phyloP scores from a whole-genome alignment of 2,888 invertebrate genomes.

The Teleiodes luculella region DNA sequence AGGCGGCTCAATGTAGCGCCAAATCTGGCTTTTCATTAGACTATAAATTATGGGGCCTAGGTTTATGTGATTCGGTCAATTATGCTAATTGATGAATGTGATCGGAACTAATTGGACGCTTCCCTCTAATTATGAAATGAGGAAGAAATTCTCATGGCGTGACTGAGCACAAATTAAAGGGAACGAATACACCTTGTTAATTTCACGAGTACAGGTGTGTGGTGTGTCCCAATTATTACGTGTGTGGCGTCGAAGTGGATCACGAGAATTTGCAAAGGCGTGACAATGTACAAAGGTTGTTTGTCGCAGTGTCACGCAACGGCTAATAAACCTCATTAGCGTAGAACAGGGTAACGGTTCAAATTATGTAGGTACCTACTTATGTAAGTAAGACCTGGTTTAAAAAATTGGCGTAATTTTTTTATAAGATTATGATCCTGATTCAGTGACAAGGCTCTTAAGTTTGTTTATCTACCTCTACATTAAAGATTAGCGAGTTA shows the following conservation, averaged over 20 bases:
- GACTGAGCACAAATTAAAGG: background rate
- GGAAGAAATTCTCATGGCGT: background rate
- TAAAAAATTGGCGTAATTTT: no score
- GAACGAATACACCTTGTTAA: background rate
- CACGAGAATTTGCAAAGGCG: slow-evolving; percentile 48
- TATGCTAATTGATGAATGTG: background rate
- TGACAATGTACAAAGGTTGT: slow-evolving; percentile 47
- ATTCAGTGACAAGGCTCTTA: no score
- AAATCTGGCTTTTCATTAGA: slow-evolving; percentile 2
- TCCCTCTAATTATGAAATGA: background rate
- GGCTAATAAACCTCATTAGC: slow-evolving; percentile 55
- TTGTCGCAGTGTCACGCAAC: slow-evolving; percentile 39
- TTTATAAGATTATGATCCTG: no score
- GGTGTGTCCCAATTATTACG: slow-evolving; percentile 24
- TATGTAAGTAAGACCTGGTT: no score
- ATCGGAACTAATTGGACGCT: slow-evolving; percentile 3
- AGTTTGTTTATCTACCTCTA: no score
- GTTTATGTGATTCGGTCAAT: background rate
- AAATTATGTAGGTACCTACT: no score
- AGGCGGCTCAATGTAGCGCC: background rate
- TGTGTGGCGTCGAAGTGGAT: slow-evolving; percentile 43
- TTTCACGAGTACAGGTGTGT: slow-evolving; percentile 9
- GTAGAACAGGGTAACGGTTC: background rate
- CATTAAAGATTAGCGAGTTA: no score
- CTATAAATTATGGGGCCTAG: background rate